A percentile compares a stretch with the other conserved stretches of the same genome.
phyloP scores from a whole-genome alignment of 2,888 invertebrate species.

The Scaptodrosophila latifasciaeformis region DNA sequence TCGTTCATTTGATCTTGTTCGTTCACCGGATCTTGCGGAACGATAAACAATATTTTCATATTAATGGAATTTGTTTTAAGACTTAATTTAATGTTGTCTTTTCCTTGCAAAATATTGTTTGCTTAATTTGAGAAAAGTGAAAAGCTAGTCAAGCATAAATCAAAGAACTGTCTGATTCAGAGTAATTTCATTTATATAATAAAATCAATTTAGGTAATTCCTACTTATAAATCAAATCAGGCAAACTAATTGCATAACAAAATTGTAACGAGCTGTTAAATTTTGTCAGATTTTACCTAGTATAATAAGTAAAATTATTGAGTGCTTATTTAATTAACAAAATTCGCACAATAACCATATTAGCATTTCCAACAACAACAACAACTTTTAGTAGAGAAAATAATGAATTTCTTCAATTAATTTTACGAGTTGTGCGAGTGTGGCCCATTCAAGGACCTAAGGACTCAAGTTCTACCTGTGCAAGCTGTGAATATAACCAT shows the following conservation, averaged over 20 bases:
- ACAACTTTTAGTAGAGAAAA: background rate
- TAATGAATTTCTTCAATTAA: background rate
- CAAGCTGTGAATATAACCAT: background rate
- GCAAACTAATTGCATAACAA: background rate
- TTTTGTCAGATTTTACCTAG: background rate
- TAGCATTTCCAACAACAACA: too few relatives aligned
- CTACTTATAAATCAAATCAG: background rate
- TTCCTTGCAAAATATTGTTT: too few relatives aligned
- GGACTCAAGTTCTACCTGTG: background rate
- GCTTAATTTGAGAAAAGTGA: too few relatives aligned
- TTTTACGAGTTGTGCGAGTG: slow-evolving; percentile 2
- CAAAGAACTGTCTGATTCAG: too few relatives aligned
- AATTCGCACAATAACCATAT: background rate
- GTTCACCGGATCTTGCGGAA: too few relatives aligned
- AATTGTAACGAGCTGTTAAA: background rate
- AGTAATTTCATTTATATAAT: too few relatives aligned
- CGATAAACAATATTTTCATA: too few relatives aligned
- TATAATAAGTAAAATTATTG: background rate
- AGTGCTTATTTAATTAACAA: background rate
- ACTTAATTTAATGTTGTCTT: too few relatives aligned
- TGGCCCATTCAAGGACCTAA: background rate
- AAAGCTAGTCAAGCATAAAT: background rate
- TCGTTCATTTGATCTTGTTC: too few relatives aligned
- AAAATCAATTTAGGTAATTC: background rate
- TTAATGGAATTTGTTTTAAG: too few relatives aligned